Base-by-base conservation (phyloP, 2,113 vertebrate species). In the rabbit (Oryctolagus cuniculus) region DNA sequence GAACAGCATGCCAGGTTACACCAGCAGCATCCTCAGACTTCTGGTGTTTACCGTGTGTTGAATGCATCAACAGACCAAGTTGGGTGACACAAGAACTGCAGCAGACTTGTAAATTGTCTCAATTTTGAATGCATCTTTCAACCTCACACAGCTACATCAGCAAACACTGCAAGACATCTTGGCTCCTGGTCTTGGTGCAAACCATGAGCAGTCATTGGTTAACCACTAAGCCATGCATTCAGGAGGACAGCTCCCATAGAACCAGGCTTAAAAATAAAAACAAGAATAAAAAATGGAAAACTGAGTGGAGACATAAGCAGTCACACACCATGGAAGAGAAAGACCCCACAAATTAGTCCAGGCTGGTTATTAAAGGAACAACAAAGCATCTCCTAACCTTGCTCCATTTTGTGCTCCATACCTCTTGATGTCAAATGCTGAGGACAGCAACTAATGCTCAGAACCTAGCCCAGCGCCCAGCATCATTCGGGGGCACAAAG, bases 1-100 rank as follows among this genome's bases (percentile, higher is more conserved):
- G 36, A 11, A 11, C 44, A n/a, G 16, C 21, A 11, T 5, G 17
- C 17, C 5, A 3, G 10, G 3, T 29, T 6, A 9, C 10, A 1
- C 15, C 17, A 19, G 16, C n/a, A 21, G n/a, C 10, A 22, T 2
- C 51, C 31, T n/a, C 34, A 5, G 9, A 12, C 10, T 12, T 24
- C n/a, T 58, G 31, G 11, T 58, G 19, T n/a, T 79, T 6, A 58
- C 31, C n/a, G 17, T 31, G 34, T 24, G 9, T 6, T 5, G 29
- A 79, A 17, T 29, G 53, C 31, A 58, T 22, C 53, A 24, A 75
- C 13, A 24, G 19, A 10, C 22, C 78, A 24, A 6, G n/a, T 34
- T 13, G 15, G 44, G 64, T 34, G 38, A 55, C 34, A 70, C n/a
- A 61, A 80, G 69, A 72, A 34, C 16, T 5, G 2, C 25, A 12